A percentile compares a stretch with the other conserved stretches of the same genome.
Conservation (phyloP, 2,797 vertebrate genomes). For the Mormyrops attenuatus region DNA sequence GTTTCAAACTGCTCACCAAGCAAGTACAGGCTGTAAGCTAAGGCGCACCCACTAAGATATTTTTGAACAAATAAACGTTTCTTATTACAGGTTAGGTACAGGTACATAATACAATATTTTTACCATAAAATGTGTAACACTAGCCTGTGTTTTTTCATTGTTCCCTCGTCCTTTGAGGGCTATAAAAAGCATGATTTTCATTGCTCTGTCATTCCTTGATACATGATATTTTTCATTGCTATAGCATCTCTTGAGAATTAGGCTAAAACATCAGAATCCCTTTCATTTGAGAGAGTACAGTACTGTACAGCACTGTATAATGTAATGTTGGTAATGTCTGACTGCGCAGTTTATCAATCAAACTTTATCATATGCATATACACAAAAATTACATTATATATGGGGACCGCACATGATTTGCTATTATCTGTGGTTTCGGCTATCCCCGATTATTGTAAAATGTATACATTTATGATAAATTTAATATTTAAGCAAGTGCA, state of each 20-base stretch:
- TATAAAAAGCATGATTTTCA: neutral
- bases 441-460: neutral
- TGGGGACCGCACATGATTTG: neutral
- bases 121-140: neutral
- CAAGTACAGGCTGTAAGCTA: neutral
- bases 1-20: neutral
- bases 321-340: neutral
- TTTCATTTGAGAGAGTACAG: neutral
- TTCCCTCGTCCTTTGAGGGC: neutral
- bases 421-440: neutral
- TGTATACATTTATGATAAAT: neutral
- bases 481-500: neutral
- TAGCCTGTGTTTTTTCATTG: neutral
- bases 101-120: neutral
- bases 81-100: neutral
- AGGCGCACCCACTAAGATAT: neutral
- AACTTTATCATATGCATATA: neutral
- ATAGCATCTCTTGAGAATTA: neutral
- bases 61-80: neutral
- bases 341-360: neutral
- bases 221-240: neutral
- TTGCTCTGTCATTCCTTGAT: no score
- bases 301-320: neutral
- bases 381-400: neutral
- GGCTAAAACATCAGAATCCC: neutral